phyloP scores from a whole-genome alignment of 2,113 vertebrate species.

The Triplophysa tibetana region DNA sequence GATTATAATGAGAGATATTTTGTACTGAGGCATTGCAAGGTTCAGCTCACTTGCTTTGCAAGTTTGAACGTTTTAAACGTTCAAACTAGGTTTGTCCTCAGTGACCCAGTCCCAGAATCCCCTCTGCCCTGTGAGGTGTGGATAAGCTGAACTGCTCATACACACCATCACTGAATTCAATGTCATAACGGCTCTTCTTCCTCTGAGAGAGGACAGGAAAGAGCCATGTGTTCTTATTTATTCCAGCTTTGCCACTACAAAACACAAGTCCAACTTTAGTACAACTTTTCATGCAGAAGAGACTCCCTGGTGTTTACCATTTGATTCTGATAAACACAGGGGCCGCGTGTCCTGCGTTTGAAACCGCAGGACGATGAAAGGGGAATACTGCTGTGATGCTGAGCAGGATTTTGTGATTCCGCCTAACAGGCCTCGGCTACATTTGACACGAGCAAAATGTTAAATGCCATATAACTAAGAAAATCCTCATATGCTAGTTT shows the following conservation, averaged over 20 bases:
- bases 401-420: too few relatives aligned
- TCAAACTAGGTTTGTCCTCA: neutral
- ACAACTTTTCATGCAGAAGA: neutral
- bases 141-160: conserved; percentile 1
- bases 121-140: conserved; percentile 11
- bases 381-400: too few relatives aligned
- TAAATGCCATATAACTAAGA: neutral
- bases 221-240: neutral
- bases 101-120: conserved; percentile 6
- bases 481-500: too few relatives aligned
- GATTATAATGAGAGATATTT: neutral
- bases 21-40: neutral
- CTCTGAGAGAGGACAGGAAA: neutral
- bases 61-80: neutral
- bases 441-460: neutral
- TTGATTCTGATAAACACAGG: too few relatives aligned
- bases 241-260: neutral
- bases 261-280: neutral
- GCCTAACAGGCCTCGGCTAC: too few relatives aligned
- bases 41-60: neutral
- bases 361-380: too few relatives aligned
- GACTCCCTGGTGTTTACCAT: neutral
- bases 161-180: neutral
- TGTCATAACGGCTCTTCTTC: conserved; percentile 2
- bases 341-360: too few relatives aligned